A percentile compares a stretch with the other conserved stretches of the same genome.
These are phyloP conservation scores for Diplodus sargus DNA, from an alignment of 2,797 vertebrate species.

Conservation along the genomic window DNA sequence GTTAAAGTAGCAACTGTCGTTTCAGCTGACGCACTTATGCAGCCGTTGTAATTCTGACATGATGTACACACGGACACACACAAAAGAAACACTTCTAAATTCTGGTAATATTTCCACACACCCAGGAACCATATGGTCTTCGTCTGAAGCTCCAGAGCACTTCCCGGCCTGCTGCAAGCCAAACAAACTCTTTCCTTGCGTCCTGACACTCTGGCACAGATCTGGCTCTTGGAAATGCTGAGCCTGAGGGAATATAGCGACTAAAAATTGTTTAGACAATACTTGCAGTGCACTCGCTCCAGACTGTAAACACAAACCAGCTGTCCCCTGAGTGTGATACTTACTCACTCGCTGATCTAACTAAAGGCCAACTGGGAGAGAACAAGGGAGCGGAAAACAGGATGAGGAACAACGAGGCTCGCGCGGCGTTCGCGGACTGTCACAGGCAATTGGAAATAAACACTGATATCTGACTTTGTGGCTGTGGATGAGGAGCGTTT, in stretches of 20 bases:
- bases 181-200: constrained; percentile 59
- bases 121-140: constrained; percentile 70
- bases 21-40: constrained; percentile 18
- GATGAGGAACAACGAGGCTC: constrained; percentile 47
- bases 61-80: constrained; percentile 17
- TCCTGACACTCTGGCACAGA: constrained; percentile 73
- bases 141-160: constrained; percentile 65
- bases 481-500: constrained; percentile 51
- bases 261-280: constrained; percentile 81
- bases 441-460: constrained; percentile 70
- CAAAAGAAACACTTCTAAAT: constrained; percentile 32
- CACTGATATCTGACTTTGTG: constrained; percentile 55
- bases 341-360: constrained; percentile 71
- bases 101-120: constrained; percentile 57
- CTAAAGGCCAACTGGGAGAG: constrained; percentile 55
- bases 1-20: constrained; percentile 27
- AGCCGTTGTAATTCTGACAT: constrained; percentile 3
- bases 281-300: constrained; percentile 70
- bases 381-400: constrained; percentile 48
- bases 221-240: constrained; percentile 68
- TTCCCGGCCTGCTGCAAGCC: constrained; percentile 55
- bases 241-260: constrained; percentile 72
- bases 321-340: constrained; percentile 75
- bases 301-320: constrained; percentile 81
- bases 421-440: constrained; percentile 50